Conservation (phyloP, 2,888 invertebrate genomes). For the Dendrolimus pini region DNA sequence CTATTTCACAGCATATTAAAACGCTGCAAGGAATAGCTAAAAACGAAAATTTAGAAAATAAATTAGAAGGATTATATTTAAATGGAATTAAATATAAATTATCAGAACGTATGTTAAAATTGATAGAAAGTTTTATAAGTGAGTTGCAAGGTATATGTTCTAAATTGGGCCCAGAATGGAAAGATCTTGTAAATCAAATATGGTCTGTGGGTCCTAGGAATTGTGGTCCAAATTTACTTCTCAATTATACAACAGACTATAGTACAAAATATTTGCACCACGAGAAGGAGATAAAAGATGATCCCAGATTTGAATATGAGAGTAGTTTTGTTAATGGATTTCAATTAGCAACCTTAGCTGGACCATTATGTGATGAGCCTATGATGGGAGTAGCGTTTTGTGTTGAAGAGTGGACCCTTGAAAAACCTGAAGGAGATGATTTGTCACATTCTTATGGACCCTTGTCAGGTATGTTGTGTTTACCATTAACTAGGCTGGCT, state of each 20-base stretch:
- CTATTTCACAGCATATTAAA: constrained; percentile 71
- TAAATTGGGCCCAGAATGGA: constrained; percentile 74
- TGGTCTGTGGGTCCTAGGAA: constrained; percentile 96
- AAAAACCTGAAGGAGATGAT: constrained; percentile 53
- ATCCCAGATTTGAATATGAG: constrained; percentile 80
- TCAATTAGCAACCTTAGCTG: constrained; percentile 90
- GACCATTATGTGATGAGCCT: constrained; percentile 98
- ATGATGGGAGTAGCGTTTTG: constrained; percentile 96
- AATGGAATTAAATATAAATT: constrained; percentile 45
- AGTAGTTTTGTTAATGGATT: constrained; percentile 91
- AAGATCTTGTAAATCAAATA: constrained; percentile 78
- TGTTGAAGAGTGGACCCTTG: constrained; percentile 88
- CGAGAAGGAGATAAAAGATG: constrained; percentile 55
- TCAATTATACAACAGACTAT: constrained; percentile 87
- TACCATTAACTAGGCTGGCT: constrained; percentile 1
- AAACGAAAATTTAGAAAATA: constrained; percentile 51
- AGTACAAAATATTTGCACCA: constrained; percentile 55
- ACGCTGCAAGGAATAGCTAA: constrained; percentile 49
- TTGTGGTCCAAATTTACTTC: constrained; percentile 91
- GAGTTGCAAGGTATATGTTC: constrained; percentile 78
- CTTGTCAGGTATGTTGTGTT: constrained; percentile 64
- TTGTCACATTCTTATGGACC: constrained; percentile 63
- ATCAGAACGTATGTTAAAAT: constrained; percentile 59
- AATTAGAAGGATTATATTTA: constrained; percentile 37
- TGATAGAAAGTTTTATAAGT: constrained; percentile 64